Conservation (phyloP, 2,113 vertebrate species). For the Psittacus erithacus region DNA sequence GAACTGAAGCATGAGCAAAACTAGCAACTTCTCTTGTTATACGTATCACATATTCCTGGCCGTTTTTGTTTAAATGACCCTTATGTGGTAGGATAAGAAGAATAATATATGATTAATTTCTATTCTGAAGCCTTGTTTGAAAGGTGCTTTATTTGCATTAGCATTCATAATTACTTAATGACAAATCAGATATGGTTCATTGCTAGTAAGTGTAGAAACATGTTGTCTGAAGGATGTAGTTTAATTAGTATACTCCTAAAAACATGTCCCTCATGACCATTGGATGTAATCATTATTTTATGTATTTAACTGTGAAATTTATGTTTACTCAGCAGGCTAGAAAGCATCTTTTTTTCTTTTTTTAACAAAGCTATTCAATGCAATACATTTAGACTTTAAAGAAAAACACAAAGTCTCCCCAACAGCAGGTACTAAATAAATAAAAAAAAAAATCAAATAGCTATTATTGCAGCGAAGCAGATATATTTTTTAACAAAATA, state of each 20-base stretch:
- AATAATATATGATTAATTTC: slow-evolving; percentile 79
- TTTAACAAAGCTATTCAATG: slow-evolving; percentile 54
- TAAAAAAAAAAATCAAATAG: slow-evolving; percentile 24
- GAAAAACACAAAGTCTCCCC: slow-evolving; percentile 43
- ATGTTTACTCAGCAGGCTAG: slow-evolving; percentile 77
- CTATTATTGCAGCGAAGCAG: slow-evolving; percentile 37
- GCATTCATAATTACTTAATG: slow-evolving; percentile 98
- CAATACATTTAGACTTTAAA: slow-evolving; percentile 56
- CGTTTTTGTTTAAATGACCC: slow-evolving; percentile 74
- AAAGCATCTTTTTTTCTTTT: background rate
- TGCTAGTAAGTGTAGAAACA: slow-evolving; percentile 88
- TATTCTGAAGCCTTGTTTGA: slow-evolving; percentile 79
- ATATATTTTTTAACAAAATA: slow-evolving; percentile 5
- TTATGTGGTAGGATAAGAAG: slow-evolving; percentile 67
- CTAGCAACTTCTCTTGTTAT: background rate
- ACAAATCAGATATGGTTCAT: slow-evolving; percentile 97
- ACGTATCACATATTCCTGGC: background rate
- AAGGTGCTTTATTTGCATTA: slow-evolving; percentile 96
- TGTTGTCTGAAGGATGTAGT: slow-evolving; percentile 87
- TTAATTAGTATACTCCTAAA: slow-evolving; percentile 93
- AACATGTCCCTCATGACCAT: slow-evolving; percentile 86
- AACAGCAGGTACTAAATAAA: slow-evolving; percentile 62
- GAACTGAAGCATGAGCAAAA: background rate
- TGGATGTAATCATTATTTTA: slow-evolving; percentile 85
- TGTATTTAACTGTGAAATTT: slow-evolving; percentile 88